Percentiles rank a stretch among this genome's conserved stretches.
Evolutionary conservation across 2,888 invertebrate species (phyloP).

Genomic region (Nebria brevicollis): DNA sequence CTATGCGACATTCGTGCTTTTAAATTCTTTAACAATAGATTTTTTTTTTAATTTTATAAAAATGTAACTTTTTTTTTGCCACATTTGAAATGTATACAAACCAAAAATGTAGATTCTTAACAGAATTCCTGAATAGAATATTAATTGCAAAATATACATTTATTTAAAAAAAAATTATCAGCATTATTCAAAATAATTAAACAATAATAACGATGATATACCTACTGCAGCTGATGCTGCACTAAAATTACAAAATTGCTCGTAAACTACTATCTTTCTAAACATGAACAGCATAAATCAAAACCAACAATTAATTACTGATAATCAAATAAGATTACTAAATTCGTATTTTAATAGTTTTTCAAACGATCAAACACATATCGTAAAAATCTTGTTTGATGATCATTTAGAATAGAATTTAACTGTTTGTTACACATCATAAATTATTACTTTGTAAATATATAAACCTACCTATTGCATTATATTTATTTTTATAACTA

Average conservation of each 20-base stretch:
- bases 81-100: too few species aligned
- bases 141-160: too few species aligned
- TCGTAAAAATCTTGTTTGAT: neutral
- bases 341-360: neutral
- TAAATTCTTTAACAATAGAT: too few species aligned
- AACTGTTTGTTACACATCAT: neutral
- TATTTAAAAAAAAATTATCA: too few species aligned
- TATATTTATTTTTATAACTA: neutral
- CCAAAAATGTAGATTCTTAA: too few species aligned
- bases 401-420: neutral
- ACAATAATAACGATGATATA: neutral
- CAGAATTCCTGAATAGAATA: too few species aligned
- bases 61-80: too few species aligned
- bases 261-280: neutral
- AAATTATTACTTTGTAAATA: neutral
- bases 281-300: neutral
- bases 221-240: neutral
- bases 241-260: neutral
- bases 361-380: neutral
- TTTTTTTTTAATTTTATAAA: too few species aligned
- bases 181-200: neutral
- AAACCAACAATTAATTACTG: neutral
- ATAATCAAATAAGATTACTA: neutral
- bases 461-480: neutral
- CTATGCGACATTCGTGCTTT: too few species aligned